Percentiles rank a stretch among this genome's conserved stretches.
Evolutionary conservation across 2,797 vertebrate genomes (phyloP).

Genomic region (Pangasius larnaudii): DNA sequence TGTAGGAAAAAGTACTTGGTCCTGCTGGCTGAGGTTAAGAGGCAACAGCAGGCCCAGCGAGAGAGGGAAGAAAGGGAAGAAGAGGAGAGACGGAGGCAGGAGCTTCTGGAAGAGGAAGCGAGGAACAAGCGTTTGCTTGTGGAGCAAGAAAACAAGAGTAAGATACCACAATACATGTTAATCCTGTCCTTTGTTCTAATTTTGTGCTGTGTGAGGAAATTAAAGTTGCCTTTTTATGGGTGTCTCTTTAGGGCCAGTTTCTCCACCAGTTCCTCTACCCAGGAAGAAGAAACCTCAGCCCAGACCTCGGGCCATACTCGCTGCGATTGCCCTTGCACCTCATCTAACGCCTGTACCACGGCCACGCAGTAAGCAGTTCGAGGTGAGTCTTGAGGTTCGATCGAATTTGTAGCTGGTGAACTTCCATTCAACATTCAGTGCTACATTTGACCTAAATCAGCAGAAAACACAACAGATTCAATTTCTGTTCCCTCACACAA

Average conservation of each 20-base stretch:
- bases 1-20: slow-evolving; percentile 66
- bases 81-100: slow-evolving; percentile 53
- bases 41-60: slow-evolving; percentile 55
- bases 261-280: slow-evolving; percentile 71
- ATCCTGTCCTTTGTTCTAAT: not conserved
- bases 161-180: not conserved
- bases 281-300: slow-evolving; percentile 64
- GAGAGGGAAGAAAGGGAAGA: slow-evolving; percentile 62
- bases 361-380: slow-evolving; percentile 74
- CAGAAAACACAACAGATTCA: not conserved
- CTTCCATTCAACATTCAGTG: not conserved
- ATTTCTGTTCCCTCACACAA: not conserved
- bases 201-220: not conserved
- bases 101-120: slow-evolving; percentile 33
- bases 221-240: not conserved
- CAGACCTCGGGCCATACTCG: slow-evolving; percentile 47
- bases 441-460: not conserved
- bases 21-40: slow-evolving; percentile 62
- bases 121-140: not conserved
- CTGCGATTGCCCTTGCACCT: not conserved
- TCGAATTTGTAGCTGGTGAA: not conserved
- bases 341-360: slow-evolving; percentile 70
- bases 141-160: slow-evolving; percentile 67
- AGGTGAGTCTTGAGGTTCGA: slow-evolving; percentile 61
- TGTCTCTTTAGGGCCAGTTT: slow-evolving; percentile 55